Evolutionary conservation across 2,888 invertebrate genomes (phyloP).

Genomic region (Hirtodrosophila histrioides): DNA sequence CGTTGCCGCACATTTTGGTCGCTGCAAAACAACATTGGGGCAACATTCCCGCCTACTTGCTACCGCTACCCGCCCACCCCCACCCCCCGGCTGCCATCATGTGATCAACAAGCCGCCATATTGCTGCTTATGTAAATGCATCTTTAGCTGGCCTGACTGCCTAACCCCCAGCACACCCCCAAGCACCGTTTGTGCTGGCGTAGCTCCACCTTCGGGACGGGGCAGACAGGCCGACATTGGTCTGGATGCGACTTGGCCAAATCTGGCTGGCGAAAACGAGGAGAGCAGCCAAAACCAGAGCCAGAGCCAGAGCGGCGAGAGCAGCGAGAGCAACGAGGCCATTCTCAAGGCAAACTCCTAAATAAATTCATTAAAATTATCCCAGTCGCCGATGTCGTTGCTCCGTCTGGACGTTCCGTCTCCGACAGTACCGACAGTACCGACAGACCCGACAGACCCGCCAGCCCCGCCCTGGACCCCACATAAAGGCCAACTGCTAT

Average conservation of each 20-base stretch:
- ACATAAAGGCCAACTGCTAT: conserved; percentile 21
- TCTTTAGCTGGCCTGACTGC: conserved; percentile 17
- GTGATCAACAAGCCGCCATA: conserved; percentile 66
- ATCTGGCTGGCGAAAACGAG: conserved; percentile 35
- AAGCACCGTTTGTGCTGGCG: conserved; percentile 2
- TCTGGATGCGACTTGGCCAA: conserved; percentile 30
- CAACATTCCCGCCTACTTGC: conserved; percentile 29
- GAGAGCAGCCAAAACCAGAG: neutral
- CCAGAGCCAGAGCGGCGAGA: neutral
- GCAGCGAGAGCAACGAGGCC: conserved; percentile 8
- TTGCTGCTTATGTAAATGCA: conserved; percentile 69
- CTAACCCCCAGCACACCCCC: neutral
- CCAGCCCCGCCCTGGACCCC: too few relatives aligned
- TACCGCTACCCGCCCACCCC: neutral
- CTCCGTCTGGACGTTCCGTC: conserved; percentile 46
- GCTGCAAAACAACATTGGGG: conserved; percentile 72
- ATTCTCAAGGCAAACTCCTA: conserved; percentile 62
- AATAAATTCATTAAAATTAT: conserved; percentile 82
- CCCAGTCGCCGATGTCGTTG: conserved; percentile 61
- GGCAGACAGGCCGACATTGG: conserved; percentile 12
- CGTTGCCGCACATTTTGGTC: conserved; percentile 82
- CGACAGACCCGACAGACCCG: too few relatives aligned
- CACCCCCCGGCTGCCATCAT: conserved; percentile 7
- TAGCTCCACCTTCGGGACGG: conserved; percentile 38
- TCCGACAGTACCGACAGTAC: too few relatives aligned